Evolutionary conservation across 64 coral and sea anemone genomes (phyloP), one percentile per base, ranked within the genome.

Genomic region (Stichodactyla mertensii): DNA sequence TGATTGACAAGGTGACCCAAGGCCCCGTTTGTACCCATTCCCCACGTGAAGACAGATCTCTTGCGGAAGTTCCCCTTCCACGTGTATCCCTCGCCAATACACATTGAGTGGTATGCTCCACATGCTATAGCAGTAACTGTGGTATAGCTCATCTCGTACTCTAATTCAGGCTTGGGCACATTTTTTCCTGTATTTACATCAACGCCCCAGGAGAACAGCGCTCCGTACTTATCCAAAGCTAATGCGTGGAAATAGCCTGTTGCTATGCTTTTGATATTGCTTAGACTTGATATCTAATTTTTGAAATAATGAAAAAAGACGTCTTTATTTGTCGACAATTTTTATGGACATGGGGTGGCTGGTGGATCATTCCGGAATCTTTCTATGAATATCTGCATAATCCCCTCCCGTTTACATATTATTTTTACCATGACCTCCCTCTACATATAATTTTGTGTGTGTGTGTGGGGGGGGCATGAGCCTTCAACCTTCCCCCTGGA

Each of bases 31-130:
- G 71, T 77, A 64, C 93, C 93, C 24, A 67, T 4, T 22, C 93
- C 93, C 93, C 93, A 95, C 0, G 89, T 55, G 79, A 89, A 95
- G 12, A 87, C 53, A 6, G 85, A 31, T 64, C 84, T 83, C 20
- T 77, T 54, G 15, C 62, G 77, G 19, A 53, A 10, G 20, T 61
- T 61, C 10, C 93, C 89, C 9, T 52, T 77, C 56, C 14, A 87
- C 11, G 64, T 18, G 7, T 86, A 61, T 23, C 89, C 87, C 6
- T 91, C 53, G 14, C 86, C 89, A 26, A 88, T 24, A 53, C 86
- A 51, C 20, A 95, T 51, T 12, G 93, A 77, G 18, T 95, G 93
- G 26, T 86, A 82, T 6, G 83, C 87, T 52, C 93, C 93, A 26
- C 86, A 86, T 16, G 87, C 87, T 57, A 95, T 86, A 13, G 87